Base-by-base conservation (phyloP, 1,140 invertebrate species). In the Piezodorus guildinii region DNA sequence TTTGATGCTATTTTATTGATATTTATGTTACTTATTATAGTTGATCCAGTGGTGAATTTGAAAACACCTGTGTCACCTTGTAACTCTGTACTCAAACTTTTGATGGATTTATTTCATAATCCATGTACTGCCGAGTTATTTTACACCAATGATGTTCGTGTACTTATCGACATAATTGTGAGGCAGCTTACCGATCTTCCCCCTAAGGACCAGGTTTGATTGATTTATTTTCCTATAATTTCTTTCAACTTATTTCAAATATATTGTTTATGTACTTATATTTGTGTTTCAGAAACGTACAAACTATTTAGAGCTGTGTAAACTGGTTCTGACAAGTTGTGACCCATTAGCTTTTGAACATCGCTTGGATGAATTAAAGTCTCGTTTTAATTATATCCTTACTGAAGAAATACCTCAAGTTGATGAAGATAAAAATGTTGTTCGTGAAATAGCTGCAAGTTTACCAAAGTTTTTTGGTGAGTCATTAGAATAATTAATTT, bases 131-230 rank as follows among this genome's bases (percentile, higher is more conserved):
- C 91, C 0, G 80, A 82, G 68, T 80, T 95, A 43, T 91, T 95
- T 73, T 96, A 96, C 72, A 93, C 91, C 0, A 96, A 95, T 73
- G 92, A 96, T 73, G 85, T 89, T 3, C 91, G 90, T 76, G 92
- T 96, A 44, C 78, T 95, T 27, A 86, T 96, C 68, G 93, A 96
- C 72, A 94, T 96, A 71, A 84, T 94, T 54, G 83, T 94, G 21
- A 77, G 91, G 30, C 88, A 94, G 73, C 77, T 96, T 6, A 85
- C 88, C 9, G 91, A 96, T 74, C 80, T 94, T 64, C 85, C 88
- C 54, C 83, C 90, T n/a, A 90, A 89, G 46, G 90, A 93, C 76
- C 77, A 81, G 79, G 90, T 93, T 46, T 14, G 9, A 61, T 16
- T 19, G 1, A 64, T 62, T 60, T 3, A 10, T 56, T 10, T 58